Base-by-base conservation (phyloP, 2,888 invertebrate genomes). In the Erebia ligea region DNA sequence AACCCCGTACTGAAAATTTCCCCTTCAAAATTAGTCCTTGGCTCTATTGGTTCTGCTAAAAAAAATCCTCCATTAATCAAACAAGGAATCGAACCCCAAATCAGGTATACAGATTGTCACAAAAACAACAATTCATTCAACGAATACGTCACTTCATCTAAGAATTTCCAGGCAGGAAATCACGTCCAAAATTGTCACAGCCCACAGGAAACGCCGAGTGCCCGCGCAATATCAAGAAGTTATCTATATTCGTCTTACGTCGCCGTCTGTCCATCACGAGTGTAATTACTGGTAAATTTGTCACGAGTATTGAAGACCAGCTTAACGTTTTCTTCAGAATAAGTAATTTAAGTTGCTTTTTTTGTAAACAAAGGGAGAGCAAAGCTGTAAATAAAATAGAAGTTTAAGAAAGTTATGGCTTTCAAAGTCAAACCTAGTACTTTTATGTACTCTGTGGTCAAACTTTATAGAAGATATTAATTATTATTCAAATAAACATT, bases 161-260 rank as follows among this genome's bases (percentile, higher is more conserved):
- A 69, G 69, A 73, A 64, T 73, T 74, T 73, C 74, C 70, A 67
- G 71, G 70, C 81, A 86, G 91, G 90, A 91, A 82, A 84, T 88
- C 90, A 89, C 87, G 90, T 88, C 79, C 84, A 76, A 82, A 90
- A 84, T 80, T 84, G 85, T 86, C 84, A 81, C 50, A 45, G 13
- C 45, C 4, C 45, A 50, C 87, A 87, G 91, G 90, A 91, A 87
- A 81, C 82, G 76, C 75, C 76, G 69, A 78, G 77, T 78, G 77
- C 71, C 77, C 71, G 71, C 76, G 76, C 80, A 81, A 81, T 78
- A 81, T 78, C 76, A 74, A 76, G 78, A 75, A 78, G 83, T 82
- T 83, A 83, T 89, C 86, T 85, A 83, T 86, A 91, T 90, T 86
- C 89, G 77, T 77, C 73, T 71, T 67, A 70, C 77, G 81, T 80